Evolutionary conservation across 1,140 invertebrate genomes (phyloP).

Genomic region (Metaphire vulgaris): DNA sequence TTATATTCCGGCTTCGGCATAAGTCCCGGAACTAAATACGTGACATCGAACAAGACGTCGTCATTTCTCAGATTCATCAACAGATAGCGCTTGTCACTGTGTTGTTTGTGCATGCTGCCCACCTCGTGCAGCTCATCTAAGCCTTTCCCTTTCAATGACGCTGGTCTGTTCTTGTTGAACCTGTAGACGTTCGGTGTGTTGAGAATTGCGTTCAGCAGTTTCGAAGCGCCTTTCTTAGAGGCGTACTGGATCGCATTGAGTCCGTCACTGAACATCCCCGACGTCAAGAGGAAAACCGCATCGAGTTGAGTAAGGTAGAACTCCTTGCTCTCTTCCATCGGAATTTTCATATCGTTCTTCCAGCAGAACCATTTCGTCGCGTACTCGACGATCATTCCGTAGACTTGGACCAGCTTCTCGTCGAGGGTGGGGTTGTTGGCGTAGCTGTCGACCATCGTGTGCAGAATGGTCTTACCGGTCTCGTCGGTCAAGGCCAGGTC

Average conservation of each 20-base stretch:
- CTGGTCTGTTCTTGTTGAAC: slow-evolving; percentile 12
- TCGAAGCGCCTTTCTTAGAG: slow-evolving; percentile 13
- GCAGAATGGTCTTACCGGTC: slow-evolving; percentile 7
- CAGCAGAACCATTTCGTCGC: slow-evolving; percentile 24
- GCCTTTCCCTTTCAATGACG: background rate
- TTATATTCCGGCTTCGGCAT: slow-evolving; percentile 2
- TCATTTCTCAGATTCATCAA: background rate
- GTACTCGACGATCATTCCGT: slow-evolving; percentile 10
- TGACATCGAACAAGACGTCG: slow-evolving; percentile 17
- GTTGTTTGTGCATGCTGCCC: slow-evolving; percentile 3
- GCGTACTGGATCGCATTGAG: slow-evolving; percentile 24
- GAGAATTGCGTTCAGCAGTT: slow-evolving; percentile 23
- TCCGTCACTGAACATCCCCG: slow-evolving; percentile 16
- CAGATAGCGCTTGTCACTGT: background rate
- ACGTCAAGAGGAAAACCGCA: slow-evolving; percentile 24
- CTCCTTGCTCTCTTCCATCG: slow-evolving; percentile 17
- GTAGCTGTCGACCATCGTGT: slow-evolving; percentile 15
- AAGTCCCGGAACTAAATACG: slow-evolving; percentile 11
- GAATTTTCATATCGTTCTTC: slow-evolving; percentile 20
- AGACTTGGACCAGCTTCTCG: slow-evolving; percentile 18
- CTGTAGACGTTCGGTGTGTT: slow-evolving; percentile 21
- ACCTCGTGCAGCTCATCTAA: background rate
- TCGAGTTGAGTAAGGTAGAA: slow-evolving; percentile 16
- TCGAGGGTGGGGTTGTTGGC: background rate
- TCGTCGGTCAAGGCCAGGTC: slow-evolving; percentile 15